phyloP scores from a whole-genome alignment of 2,888 invertebrate species.

The Nycteola revayana region DNA sequence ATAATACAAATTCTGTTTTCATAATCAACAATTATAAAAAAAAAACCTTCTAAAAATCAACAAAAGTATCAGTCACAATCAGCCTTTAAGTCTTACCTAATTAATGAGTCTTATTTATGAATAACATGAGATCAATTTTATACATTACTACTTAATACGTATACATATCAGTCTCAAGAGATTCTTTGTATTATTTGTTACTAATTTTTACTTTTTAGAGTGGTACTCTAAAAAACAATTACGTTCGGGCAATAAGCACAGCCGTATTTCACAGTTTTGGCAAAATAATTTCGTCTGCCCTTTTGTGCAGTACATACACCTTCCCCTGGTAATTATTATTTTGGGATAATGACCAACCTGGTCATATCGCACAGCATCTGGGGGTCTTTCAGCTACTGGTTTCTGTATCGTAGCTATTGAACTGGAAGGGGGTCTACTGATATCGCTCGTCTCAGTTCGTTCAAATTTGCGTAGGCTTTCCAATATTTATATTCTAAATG shows the following conservation, averaged over 20 bases:
- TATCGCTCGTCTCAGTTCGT: not conserved
- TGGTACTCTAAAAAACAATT: constrained; percentile 1
- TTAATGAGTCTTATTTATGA: too few species aligned
- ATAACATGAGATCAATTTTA: too few species aligned
- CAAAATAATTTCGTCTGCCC: constrained; percentile 1
- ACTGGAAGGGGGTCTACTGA: not conserved
- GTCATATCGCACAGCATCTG: constrained; percentile 4
- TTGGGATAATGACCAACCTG: constrained; percentile 3
- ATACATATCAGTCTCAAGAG: too few species aligned
- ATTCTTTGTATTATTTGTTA: too few species aligned
- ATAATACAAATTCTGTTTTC: too few species aligned
- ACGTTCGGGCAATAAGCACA: constrained; percentile 5
- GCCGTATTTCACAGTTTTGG: constrained; percentile 4
- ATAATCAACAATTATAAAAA: too few species aligned
- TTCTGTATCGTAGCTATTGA: too few species aligned
- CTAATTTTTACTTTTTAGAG: too few species aligned
- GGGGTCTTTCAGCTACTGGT: constrained; percentile 1
- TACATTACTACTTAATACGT: too few species aligned
- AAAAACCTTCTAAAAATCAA: too few species aligned
- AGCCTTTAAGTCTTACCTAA: too few species aligned
- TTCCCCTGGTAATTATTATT: constrained; percentile 3
- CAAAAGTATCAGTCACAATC: too few species aligned
- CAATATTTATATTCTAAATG: not conserved
- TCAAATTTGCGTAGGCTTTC: not conserved
- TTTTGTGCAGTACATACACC: constrained; percentile 3